Evolutionary conservation across 2,888 invertebrate genomes (phyloP).

Genomic region (Ornithoptera priamus): DNA sequence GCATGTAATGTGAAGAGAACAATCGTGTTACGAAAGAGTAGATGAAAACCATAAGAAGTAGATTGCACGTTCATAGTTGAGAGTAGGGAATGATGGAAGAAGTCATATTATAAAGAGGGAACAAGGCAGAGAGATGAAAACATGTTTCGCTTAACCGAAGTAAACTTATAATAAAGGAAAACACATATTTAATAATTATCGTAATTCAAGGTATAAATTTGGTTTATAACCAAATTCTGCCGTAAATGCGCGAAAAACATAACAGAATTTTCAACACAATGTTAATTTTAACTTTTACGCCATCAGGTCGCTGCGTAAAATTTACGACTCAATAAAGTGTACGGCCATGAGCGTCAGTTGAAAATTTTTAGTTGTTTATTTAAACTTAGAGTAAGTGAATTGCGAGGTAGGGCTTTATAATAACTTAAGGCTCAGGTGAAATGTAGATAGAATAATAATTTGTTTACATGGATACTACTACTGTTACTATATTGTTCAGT

Average conservation of each 20-base stretch:
- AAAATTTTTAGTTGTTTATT: slow-evolving; percentile 2
- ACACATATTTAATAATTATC: no score
- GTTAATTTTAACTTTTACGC: slow-evolving; percentile 16
- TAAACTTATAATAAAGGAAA: background rate
- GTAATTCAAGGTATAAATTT: background rate
- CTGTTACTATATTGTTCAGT: no score
- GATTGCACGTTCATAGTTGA: no score
- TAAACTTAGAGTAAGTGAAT: background rate
- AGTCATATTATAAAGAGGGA: no score
- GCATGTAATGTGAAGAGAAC: no score
- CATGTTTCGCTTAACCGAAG: background rate
- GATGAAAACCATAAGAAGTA: no score
- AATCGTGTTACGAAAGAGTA: no score
- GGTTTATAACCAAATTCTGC: background rate
- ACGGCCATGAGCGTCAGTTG: slow-evolving; percentile 5
- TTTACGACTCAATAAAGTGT: slow-evolving; percentile 13
- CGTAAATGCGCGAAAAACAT: background rate
- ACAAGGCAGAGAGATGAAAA: no score
- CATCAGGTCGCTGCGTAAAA: slow-evolving; percentile 15
- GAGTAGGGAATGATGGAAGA: no score
- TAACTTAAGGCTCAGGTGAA: background rate
- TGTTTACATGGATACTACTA: no score
- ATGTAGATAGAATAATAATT: no score
- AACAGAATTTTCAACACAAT: slow-evolving; percentile 9
- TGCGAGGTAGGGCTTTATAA: background rate